Conservation (phyloP, 1,140 invertebrate species). For the Drosophila funebris region DNA sequence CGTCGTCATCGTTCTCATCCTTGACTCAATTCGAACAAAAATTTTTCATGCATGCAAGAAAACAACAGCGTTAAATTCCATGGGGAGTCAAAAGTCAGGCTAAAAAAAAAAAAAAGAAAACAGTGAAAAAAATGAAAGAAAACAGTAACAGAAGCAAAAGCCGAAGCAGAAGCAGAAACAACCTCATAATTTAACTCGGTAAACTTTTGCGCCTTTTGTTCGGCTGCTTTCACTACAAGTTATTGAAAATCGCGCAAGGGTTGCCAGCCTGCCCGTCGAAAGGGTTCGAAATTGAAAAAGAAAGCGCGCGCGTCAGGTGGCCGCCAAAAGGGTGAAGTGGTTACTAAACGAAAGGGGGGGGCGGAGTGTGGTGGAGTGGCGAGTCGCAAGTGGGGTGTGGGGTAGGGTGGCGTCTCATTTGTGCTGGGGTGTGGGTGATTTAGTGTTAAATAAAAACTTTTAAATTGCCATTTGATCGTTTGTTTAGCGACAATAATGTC, state of each 20-base stretch:
- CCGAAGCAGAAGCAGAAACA: slow-evolving; percentile 42
- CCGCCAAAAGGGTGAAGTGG: slow-evolving; percentile 27
- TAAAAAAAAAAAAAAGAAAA: slow-evolving; percentile 27
- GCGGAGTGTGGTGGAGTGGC: too few species aligned
- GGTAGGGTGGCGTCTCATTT: slow-evolving; percentile 43
- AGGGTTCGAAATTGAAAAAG: slow-evolving; percentile 81
- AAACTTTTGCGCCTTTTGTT: slow-evolving; percentile 81
- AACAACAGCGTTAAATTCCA: slow-evolving; percentile 62
- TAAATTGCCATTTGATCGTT: slow-evolving; percentile 83
- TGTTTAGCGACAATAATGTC: slow-evolving; percentile 83
- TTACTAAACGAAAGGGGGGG: not conserved
- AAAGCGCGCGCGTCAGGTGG: slow-evolving; percentile 75
- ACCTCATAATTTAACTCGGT: slow-evolving; percentile 79
- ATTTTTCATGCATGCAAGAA: slow-evolving; percentile 70
- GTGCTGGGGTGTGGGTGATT: slow-evolving; percentile 74
- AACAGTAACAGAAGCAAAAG: slow-evolving; percentile 26
- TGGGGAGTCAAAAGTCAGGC: slow-evolving; percentile 61
- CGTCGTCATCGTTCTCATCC: slow-evolving; percentile 6
- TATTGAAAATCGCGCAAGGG: slow-evolving; percentile 80
- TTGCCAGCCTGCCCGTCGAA: slow-evolving; percentile 47
- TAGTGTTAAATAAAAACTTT: slow-evolving; percentile 83
- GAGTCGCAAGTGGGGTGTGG: too few species aligned
- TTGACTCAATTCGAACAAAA: not conserved
- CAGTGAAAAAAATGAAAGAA: slow-evolving; percentile 8
- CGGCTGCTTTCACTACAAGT: slow-evolving; percentile 67